Evolutionary conservation across 2,888 invertebrate genomes (phyloP), one percentile per base, ranked within the genome.

Genomic region (Drosophila parthenogenetica): DNA sequence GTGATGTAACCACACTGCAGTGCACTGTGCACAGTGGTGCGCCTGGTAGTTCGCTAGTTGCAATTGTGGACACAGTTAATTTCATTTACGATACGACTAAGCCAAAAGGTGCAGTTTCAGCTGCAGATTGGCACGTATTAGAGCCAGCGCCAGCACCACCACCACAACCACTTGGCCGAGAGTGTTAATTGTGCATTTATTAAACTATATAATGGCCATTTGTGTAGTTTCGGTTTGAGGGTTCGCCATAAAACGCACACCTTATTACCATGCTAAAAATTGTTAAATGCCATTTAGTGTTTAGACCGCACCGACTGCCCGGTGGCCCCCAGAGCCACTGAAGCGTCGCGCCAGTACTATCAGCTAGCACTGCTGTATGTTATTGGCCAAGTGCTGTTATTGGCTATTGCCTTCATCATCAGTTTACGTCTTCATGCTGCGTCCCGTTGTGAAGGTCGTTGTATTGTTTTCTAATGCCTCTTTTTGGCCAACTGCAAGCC

Each of bases 181-280:
- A 55, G 78, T 82, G 86, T 78, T 83, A 83, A 83, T 78, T 79
- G 69, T 48, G 73, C 62, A 66, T 80, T 82, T 76, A 85, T 85
- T 73, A 71, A 72, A 66, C 65, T 42, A 68, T 73, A 62, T 69
- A 57, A 73, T 72, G 73, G 37, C n/a, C 59, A 75, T 73, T 82
- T 73, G 39, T 32, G 37, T 63, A 25, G 17, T 16, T 43, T 37
- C 7, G 11, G 29, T 48, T 67, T 70, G 55, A 51, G 57, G 65
- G 72, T 43, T 45, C 42, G 37, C 13, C 73, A 71, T 85, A 73
- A 83, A 84, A 78, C 73, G 64, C 65, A 40, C 64, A 61, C 17
- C 85, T 81, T 81, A 81, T 78, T 78, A 62, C 59, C 71, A 69
- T 73, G 86, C 67, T 76, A 76, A 85, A 71, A n/a, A 63, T 67